Percentiles rank a stretch among this genome's conserved stretches.
Conservation (phyloP, 1,140 invertebrate species). For the Venustaconcha ellipsiformis region DNA sequence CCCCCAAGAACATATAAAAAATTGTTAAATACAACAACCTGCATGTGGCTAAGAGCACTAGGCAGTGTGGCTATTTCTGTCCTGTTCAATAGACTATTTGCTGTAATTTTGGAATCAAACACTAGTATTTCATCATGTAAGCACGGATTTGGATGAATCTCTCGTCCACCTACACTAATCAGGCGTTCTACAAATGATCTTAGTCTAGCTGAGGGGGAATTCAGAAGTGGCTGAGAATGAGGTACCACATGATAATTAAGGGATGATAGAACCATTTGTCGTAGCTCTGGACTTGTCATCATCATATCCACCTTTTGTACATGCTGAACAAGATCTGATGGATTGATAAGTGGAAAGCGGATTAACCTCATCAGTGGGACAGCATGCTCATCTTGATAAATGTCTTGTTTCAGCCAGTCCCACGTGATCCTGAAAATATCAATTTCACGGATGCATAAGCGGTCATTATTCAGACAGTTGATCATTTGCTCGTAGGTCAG, state of each 20-base stretch:
- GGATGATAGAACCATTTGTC: slow-evolving; percentile 67
- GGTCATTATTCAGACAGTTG: slow-evolving; percentile 64
- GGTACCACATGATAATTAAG: slow-evolving; percentile 70
- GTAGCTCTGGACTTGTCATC: slow-evolving; percentile 64
- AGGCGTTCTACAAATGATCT: slow-evolving; percentile 63
- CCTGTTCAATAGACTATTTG: slow-evolving; percentile 63
- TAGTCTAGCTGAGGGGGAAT: slow-evolving; percentile 53
- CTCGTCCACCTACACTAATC: slow-evolving; percentile 66
- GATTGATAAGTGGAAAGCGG: slow-evolving; percentile 67
- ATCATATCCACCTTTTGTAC: slow-evolving; percentile 66
- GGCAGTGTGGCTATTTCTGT: slow-evolving; percentile 65
- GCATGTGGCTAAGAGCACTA: slow-evolving; percentile 69
- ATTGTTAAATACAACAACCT: slow-evolving; percentile 68
- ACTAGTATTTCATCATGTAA: slow-evolving; percentile 67
- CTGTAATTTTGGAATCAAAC: slow-evolving; percentile 65
- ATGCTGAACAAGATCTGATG: slow-evolving; percentile 64
- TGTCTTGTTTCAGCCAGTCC: slow-evolving; percentile 64
- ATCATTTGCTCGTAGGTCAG: slow-evolving; percentile 68
- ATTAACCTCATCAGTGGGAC: slow-evolving; percentile 65
- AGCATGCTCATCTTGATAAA: slow-evolving; percentile 55
- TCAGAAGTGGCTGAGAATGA: slow-evolving; percentile 63
- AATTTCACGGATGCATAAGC: slow-evolving; percentile 62
- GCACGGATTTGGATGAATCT: slow-evolving; percentile 67
- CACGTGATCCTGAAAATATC: slow-evolving; percentile 68
- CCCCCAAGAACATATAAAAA: slow-evolving; percentile 68